Base-by-base conservation (phyloP, 2,113 vertebrate species). In the Sardina pilchardus region DNA sequence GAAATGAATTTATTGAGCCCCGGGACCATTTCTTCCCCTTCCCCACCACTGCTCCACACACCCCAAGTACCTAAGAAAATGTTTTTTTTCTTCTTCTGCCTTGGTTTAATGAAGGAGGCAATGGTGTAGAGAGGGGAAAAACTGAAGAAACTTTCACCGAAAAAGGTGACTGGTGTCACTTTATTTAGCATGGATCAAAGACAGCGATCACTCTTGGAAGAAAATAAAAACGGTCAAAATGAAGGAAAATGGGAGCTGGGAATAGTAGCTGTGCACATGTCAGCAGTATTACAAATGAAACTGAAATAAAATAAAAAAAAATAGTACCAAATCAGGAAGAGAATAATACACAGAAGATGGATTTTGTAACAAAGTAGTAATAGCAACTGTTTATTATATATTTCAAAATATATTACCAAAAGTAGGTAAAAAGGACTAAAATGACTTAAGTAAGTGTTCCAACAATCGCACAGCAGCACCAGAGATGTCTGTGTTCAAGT, bases 1-100 rank as follows among this genome's bases (percentile, higher is more conserved):
- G 96, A 97, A 97, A 97, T 97, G 95, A 97, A 97, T 97, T 97
- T 97, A 96, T 96, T 96, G 96, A 96, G 96, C 95, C 94, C 93
- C 90, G 90, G 93, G 94, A 95, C 94, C 94, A 96, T 94, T 96
- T 96, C 90, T 93, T 91, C 93, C 93, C 82, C 44, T 59, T 17
- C 48, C 9, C 48, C 48, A 63, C 59, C 21, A 63, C 17, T 24
- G 1, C 59, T 63, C 59, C n/a, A 26, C 59, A 63, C 63, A 26
- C 2, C 86, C 94, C 93, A 95, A 96, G 94, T 93, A 95, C 90
- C 39, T 90, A 92, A 94, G 92, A 93, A 94, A 92, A 92, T 93
- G 89, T 92, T 91, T 87, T 90, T 86, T 86, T 86, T 85, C 85
- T 81, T 80, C 83, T 78, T 47, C 82, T 86, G 86, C 82, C 88